Conservation (phyloP, 1,140 invertebrate species). For the Macrobrachium rosenbergii region DNA sequence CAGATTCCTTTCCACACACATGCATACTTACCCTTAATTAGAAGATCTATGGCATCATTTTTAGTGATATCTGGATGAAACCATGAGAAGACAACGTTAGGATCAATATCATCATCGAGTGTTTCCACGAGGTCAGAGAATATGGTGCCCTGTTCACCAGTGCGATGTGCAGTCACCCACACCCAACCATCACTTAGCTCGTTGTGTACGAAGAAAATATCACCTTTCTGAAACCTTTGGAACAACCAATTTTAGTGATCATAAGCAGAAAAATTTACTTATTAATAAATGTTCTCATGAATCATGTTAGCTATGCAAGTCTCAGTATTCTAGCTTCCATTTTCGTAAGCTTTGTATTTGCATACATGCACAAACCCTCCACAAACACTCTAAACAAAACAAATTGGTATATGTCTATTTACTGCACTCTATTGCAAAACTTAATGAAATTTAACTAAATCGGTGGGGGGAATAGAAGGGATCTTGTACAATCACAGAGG, state of each 20-base stretch:
- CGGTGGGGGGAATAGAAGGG: no score
- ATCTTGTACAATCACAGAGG: no score
- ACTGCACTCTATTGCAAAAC: no score
- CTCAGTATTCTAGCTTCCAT: no score
- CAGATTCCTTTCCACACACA: not conserved
- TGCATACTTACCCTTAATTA: slow-evolving; percentile 82
- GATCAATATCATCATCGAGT: slow-evolving; percentile 93
- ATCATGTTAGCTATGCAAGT: no score
- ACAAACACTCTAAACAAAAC: no score
- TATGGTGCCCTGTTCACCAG: slow-evolving; percentile 96
- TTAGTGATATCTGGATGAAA: slow-evolving; percentile 97
- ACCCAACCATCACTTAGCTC: slow-evolving; percentile 98
- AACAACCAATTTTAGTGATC: not conserved
- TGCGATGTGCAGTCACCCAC: slow-evolving; percentile 96
- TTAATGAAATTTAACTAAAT: no score
- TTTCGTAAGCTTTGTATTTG: no score
- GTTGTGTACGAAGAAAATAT: slow-evolving; percentile 98
- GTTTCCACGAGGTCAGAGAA: slow-evolving; percentile 95
- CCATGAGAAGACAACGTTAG: slow-evolving; percentile 98
- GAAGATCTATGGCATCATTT: slow-evolving; percentile 95
- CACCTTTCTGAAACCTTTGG: slow-evolving; percentile 93
- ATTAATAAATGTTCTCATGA: no score
- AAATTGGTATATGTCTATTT: no score
- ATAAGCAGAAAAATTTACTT: no score
- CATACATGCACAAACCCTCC: no score